Evolutionary conservation across 2,888 invertebrate genomes (phyloP).

Genomic region (Troides oblongomaculatus): DNA sequence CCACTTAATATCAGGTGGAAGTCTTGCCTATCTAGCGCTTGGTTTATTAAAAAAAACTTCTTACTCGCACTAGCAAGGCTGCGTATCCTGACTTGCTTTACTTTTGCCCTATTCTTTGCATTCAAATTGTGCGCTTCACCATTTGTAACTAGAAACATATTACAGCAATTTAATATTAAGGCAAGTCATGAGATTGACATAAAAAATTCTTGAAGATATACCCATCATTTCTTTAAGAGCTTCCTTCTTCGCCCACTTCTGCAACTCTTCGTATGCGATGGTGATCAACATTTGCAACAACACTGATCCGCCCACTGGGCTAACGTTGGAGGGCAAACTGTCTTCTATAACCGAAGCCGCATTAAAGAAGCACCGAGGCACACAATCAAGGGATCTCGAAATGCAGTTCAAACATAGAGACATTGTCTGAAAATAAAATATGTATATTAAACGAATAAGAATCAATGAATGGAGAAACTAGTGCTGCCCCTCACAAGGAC

Average conservation of each 20-base stretch:
- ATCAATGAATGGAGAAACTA: neutral
- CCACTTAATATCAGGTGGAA: too few relatives aligned
- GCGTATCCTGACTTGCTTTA: slow-evolving; percentile 64
- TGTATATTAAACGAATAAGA: neutral
- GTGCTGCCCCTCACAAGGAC: too few relatives aligned
- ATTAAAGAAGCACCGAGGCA: slow-evolving; percentile 80
- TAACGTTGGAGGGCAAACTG: slow-evolving; percentile 84
- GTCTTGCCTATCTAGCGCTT: too few relatives aligned
- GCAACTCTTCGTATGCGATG: slow-evolving; percentile 83
- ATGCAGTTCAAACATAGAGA: slow-evolving; percentile 86
- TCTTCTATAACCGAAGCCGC: slow-evolving; percentile 83
- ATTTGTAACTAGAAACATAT: slow-evolving; percentile 44
- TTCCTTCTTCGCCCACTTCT: slow-evolving; percentile 72
- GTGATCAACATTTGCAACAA: slow-evolving; percentile 86
- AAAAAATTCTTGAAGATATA: slow-evolving; percentile 33
- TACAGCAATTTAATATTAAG: neutral
- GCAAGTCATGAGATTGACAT: neutral
- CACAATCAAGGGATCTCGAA: slow-evolving; percentile 84
- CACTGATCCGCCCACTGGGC: slow-evolving; percentile 85
- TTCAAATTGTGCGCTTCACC: slow-evolving; percentile 59
- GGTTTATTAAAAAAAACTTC: slow-evolving; percentile 24
- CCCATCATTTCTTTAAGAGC: slow-evolving; percentile 57
- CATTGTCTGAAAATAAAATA: slow-evolving; percentile 77
- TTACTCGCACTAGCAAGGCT: slow-evolving; percentile 57
- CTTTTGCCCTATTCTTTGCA: slow-evolving; percentile 41